phyloP scores from a whole-genome alignment of 2,888 invertebrate genomes.

The Papilio elwesi region DNA sequence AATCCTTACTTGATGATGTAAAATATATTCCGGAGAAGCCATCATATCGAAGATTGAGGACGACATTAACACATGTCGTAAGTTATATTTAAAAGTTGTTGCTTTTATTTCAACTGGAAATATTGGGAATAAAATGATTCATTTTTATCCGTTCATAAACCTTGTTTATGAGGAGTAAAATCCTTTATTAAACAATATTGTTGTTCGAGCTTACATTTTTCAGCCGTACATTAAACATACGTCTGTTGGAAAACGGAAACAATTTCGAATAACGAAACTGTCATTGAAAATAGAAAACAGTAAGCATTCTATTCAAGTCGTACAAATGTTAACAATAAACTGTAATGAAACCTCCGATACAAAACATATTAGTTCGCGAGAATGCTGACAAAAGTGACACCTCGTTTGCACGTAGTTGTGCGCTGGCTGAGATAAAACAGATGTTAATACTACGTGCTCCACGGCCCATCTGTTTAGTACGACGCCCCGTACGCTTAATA shows the following conservation, averaged over 20 bases:
- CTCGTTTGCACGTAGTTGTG: slow-evolving; percentile 33
- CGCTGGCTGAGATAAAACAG: slow-evolving; percentile 33
- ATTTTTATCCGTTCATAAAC: too few species aligned
- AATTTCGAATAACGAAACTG: slow-evolving; percentile 8
- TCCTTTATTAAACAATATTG: slow-evolving; percentile 1
- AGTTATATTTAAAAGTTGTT: too few species aligned
- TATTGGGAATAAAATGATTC: too few species aligned
- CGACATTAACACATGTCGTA: too few species aligned
- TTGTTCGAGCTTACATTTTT: slow-evolving; percentile 8
- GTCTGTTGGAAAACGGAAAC: not conserved
- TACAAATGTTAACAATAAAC: slow-evolving; percentile 32
- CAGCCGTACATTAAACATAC: not conserved
- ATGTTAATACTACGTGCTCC: slow-evolving; percentile 32
- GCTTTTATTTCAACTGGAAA: too few species aligned
- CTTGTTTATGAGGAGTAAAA: too few species aligned
- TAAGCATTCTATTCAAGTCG: slow-evolving; percentile 21
- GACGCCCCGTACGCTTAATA: slow-evolving; percentile 21
- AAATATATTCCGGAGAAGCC: too few species aligned
- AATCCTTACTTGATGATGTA: too few species aligned
- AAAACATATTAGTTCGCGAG: slow-evolving; percentile 35
- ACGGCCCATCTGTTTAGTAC: slow-evolving; percentile 31
- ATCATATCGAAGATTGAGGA: too few species aligned
- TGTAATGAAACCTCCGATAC: slow-evolving; percentile 32
- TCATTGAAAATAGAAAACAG: slow-evolving; percentile 24
- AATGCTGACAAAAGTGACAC: slow-evolving; percentile 35